A percentile compares a stretch with the other conserved stretches of the same genome.
phyloP scores from a whole-genome alignment of 2,113 vertebrate species.

The Trogon surrucura region DNA sequence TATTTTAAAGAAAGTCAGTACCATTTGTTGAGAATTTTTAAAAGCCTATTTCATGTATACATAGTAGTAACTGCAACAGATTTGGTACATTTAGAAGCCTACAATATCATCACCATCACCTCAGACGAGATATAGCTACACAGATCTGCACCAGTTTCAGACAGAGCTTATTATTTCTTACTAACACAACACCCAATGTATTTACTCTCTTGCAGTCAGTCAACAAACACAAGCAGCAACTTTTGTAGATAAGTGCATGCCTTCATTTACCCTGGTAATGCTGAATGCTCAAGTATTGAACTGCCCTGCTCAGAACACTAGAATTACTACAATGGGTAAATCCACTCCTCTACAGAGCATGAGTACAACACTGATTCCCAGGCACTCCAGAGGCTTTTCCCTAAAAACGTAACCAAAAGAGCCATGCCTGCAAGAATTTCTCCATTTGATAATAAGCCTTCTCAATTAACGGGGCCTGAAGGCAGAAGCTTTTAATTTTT shows the following conservation, averaged over 20 bases:
- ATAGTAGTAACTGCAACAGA: background rate
- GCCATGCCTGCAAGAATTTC: background rate
- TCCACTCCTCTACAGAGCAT: rapidly evolving
- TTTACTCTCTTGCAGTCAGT: background rate
- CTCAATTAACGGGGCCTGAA: background rate
- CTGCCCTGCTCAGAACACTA: rapidly evolving
- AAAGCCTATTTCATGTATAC: background rate
- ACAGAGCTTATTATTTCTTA: background rate
- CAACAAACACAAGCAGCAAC: background rate
- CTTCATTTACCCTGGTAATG: background rate
- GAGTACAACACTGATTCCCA: background rate
- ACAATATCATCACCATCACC: background rate
- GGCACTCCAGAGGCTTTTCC: background rate
- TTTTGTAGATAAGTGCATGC: background rate
- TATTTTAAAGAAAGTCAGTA: background rate
- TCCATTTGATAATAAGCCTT: background rate
- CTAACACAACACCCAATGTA: background rate
- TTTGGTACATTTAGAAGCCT: background rate
- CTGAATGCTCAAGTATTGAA: background rate
- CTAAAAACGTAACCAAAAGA: background rate
- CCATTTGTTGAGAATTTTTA: background rate
- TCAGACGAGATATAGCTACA: background rate
- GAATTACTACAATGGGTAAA: background rate
- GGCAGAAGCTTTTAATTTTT: background rate
- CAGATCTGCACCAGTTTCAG: background rate